These are phyloP conservation scores for Drosophila lini DNA, from an alignment of 1,140 invertebrate genomes.

Conservation along the genomic window DNA sequence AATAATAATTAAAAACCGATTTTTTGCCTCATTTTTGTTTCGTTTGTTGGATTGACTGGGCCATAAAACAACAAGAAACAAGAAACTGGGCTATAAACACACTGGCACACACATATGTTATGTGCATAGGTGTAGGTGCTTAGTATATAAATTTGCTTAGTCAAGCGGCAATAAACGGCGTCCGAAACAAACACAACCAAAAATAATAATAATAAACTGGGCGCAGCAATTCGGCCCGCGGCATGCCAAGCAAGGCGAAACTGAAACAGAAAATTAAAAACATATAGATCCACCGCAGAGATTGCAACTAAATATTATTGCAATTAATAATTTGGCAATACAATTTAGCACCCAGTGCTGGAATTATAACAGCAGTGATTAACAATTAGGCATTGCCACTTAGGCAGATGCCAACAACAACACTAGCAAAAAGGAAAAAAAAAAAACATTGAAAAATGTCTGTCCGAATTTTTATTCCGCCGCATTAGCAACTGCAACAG, in stretches of 20 bases:
- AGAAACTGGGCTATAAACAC: conserved; percentile 66
- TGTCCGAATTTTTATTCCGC: conserved; percentile 40
- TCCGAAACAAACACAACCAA: conserved; percentile 23
- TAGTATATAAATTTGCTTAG: conserved; percentile 71
- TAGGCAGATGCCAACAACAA: conserved; percentile 68
- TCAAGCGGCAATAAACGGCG: conserved; percentile 71
- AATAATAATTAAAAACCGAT: conserved; percentile 82
- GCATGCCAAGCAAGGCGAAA: conserved; percentile 21
- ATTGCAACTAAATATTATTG: conserved; percentile 69
- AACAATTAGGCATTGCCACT: conserved; percentile 71
- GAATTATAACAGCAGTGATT: conserved; percentile 69
- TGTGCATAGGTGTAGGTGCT: conserved; percentile 5
- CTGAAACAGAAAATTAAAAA: conserved; percentile 39
- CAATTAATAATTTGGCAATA: conserved; percentile 77
- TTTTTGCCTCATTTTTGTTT: conserved; percentile 46
- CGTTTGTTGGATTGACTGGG: conserved; percentile 27
- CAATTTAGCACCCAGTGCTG: conserved; percentile 47
- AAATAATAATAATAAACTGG: conserved; percentile 59
- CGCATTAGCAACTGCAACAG: conserved; percentile 50
- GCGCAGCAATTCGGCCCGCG: conserved; percentile 60
- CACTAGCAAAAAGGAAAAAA: conserved; percentile 15
- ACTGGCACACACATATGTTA: conserved; percentile 16
- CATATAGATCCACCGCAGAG: conserved; percentile 35
- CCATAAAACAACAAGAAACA: conserved; percentile 46
- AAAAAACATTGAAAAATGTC: conserved; percentile 27